A percentile compares a stretch with the other conserved stretches of the same genome.
Conservation (phyloP, 2,888 invertebrate genomes). For the Scaptomyza parva region DNA sequence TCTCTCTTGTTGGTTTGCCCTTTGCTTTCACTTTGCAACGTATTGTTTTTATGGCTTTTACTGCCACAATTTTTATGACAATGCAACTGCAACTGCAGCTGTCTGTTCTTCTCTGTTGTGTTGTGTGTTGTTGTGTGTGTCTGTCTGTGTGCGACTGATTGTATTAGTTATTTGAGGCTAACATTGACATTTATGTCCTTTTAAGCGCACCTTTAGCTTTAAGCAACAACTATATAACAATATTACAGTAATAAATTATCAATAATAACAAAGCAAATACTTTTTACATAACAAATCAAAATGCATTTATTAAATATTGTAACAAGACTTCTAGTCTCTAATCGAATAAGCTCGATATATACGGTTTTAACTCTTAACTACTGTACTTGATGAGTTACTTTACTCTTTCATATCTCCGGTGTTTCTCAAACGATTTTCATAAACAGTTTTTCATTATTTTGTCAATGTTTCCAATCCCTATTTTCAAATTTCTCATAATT, state of each 20-base stretch:
- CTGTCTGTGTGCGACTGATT: slow-evolving; percentile 44
- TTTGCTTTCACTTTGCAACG: slow-evolving; percentile 1
- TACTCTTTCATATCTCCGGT: no score
- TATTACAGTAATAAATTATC: slow-evolving; percentile 1
- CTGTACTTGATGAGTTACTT: no score
- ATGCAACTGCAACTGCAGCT: slow-evolving; percentile 59
- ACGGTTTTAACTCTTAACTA: no score
- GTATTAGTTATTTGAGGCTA: slow-evolving; percentile 62
- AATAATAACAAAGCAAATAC: slow-evolving; percentile 1
- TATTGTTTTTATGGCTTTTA: slow-evolving; percentile 47
- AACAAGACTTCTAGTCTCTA: no score
- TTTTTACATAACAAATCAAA: no score
- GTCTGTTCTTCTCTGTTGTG: not conserved
- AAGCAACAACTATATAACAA: slow-evolving; percentile 4
- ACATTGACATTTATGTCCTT: slow-evolving; percentile 70
- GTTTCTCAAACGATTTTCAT: no score
- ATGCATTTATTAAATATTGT: not conserved
- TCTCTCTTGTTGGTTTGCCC: no score
- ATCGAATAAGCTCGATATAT: no score
- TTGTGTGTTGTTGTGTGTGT: slow-evolving; percentile 4
- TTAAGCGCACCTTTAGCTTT: slow-evolving; percentile 38
- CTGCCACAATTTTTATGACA: slow-evolving; percentile 57
- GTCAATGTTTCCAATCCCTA: no score
- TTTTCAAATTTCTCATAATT: no score
- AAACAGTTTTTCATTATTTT: no score